Conservation (phyloP, 2,888 invertebrate species). For the Crocallis elinguaria region DNA sequence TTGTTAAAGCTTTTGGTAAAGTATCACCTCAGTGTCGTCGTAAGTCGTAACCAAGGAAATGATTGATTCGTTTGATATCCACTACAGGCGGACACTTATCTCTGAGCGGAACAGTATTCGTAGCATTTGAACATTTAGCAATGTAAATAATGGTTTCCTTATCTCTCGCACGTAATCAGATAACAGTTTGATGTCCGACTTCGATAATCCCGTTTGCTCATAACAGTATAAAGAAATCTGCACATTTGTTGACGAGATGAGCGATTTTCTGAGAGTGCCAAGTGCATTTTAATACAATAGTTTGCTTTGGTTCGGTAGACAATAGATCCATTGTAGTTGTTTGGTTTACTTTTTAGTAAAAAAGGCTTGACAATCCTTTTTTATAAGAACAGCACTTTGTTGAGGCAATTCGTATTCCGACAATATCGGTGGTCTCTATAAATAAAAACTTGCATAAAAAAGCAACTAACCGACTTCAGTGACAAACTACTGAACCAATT, state of each 20-base stretch:
- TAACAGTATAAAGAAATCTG: background rate
- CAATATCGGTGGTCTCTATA: no score
- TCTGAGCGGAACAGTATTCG: constrained; percentile 2
- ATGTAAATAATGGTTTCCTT: constrained; percentile 19
- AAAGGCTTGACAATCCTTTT: constrained; percentile 5
- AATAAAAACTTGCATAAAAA: no score
- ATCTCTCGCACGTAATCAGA: constrained; percentile 20
- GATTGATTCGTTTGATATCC: constrained; percentile 10
- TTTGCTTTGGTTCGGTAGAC: constrained; percentile 4
- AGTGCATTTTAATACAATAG: constrained; percentile 7
- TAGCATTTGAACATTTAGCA: constrained; percentile 12
- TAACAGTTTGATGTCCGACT: constrained; percentile 17
- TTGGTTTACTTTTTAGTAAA: constrained; percentile 8
- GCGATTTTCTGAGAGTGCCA: background rate
- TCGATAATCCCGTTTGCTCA: constrained; percentile 9
- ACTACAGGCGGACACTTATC: constrained; percentile 1
- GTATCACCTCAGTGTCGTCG: background rate
- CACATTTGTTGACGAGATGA: constrained; percentile 5
- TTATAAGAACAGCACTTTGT: background rate
- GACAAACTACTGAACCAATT: no score
- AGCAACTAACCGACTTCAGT: no score
- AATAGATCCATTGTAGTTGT: constrained; percentile 11
- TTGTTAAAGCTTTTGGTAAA: no score
- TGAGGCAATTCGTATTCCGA: no score
- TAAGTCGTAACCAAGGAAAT: background rate